Conservation (phyloP, 2,113 vertebrate genomes). For the Canis aureus region DNA sequence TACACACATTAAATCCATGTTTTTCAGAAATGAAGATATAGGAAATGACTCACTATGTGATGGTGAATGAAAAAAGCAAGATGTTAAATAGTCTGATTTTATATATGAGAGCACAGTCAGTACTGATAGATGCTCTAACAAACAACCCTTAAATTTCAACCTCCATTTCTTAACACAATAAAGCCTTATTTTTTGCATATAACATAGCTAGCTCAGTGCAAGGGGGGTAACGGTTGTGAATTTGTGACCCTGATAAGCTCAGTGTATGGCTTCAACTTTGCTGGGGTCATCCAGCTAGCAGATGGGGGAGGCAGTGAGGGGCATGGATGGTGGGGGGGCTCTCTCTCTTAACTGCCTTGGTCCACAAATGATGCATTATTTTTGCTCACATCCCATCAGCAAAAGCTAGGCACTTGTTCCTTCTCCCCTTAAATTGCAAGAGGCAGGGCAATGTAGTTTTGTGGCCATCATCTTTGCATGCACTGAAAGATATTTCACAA, state of each 20-base stretch:
- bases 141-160: background rate
- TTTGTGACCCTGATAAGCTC: background rate
- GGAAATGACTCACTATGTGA: background rate
- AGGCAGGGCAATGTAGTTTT: background rate
- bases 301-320: background rate
- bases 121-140: background rate
- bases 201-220: background rate
- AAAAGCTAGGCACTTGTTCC: background rate
- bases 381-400: background rate
- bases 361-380: background rate
- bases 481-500: background rate
- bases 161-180: background rate
- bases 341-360: background rate
- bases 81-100: background rate
- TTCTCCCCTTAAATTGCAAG: background rate
- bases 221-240: background rate
- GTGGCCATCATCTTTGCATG: background rate
- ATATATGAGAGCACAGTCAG: background rate
- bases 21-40: constrained; percentile 1
- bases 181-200: background rate
- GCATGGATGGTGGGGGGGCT: no score
- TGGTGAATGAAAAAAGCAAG: background rate
- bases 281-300: background rate
- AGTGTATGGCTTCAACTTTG: background rate
- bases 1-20: background rate